Conservation (phyloP, 2,888 invertebrate species). For the Punctoribates punctum region DNA sequence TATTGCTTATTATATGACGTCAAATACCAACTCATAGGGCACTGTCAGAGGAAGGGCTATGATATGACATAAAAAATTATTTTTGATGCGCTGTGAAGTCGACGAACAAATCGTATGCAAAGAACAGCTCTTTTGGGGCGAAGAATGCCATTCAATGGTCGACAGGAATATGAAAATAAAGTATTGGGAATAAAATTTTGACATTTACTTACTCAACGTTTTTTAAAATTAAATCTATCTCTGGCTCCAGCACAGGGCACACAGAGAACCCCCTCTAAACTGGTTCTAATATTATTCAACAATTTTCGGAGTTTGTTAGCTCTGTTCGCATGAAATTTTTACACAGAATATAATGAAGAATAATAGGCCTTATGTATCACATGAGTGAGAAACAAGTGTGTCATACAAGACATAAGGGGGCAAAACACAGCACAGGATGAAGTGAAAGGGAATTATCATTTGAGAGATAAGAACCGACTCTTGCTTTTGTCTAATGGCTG, state of each 20-base stretch:
- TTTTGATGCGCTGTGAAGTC: background rate
- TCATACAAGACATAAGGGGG: background rate
- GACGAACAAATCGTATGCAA: too few relatives aligned
- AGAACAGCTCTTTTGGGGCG: too few relatives aligned
- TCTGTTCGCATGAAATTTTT: background rate
- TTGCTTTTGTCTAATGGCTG: background rate
- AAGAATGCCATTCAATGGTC: background rate
- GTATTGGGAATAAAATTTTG: background rate
- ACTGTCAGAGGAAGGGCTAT: background rate
- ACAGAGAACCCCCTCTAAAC: constrained; percentile 4
- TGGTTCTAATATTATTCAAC: constrained; percentile 29
- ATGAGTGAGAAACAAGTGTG: constrained; percentile 24
- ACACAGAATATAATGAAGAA: background rate
- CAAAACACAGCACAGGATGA: background rate
- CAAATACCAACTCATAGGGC: background rate
- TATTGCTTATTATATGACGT: background rate
- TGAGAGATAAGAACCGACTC: background rate
- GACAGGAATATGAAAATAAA: background rate
- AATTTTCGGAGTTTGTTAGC: constrained; percentile 19
- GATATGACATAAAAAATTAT: constrained; percentile 21
- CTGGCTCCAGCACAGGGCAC: too few relatives aligned
- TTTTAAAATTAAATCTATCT: too few relatives aligned
- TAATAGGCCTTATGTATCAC: constrained; percentile 16
- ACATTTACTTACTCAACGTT: background rate
- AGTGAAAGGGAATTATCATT: background rate